Base-by-base conservation (phyloP, 2,113 vertebrate genomes). In the Dunckerocampus dactyliophorus region DNA sequence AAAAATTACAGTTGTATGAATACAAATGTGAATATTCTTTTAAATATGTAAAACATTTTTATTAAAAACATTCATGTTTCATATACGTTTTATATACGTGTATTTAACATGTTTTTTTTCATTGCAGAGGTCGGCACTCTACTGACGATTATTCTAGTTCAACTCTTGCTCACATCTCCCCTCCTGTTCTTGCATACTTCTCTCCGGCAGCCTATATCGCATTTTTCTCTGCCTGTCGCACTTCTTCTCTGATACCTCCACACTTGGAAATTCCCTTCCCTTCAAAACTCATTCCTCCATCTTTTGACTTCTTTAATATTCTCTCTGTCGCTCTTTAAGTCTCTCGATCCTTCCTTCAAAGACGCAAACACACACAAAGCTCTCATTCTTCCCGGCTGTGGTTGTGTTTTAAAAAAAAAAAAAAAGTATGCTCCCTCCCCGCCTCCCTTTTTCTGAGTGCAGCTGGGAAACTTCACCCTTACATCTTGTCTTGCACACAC, bases 381-480 rank as follows among this genome's bases (percentile, higher is more conserved):
- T 74, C 74, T 87, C 79, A 82, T 89, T 90, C 87, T 89, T 81
- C 86, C 73, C 79, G 69, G 80, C 72, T 83, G 84, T 74, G 77
- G 71, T 82, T 87, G 87, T 82, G 81, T 79, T 83, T 85, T 88
- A 71, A 74, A 75, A 84, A 84, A 80, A 72, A 72, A 84, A 72
- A 77, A 65, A 74, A 75, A 77, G 70, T 42, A 56, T 67, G 55
- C 67, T 74, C 77, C 78, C 75, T 58, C 79, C 60, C 82, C 76
- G 68, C 59, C 72, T 63, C 72, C 71, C 72, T 19, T 46, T 34
- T 11, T 60, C 59, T 34, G 59, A 0, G 59, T 76, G 80, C 85
- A 87, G 87, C 84, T 89, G 89, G 84, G 83, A 85, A 87, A 77
- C 80, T 80, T 87, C 79, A 81, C 72, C 79, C 77, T 49, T 68